A percentile compares a stretch with the other conserved stretches of the same genome.
phyloP scores from a whole-genome alignment of 23 tunicate genomes.

The Trididemnum miniatum region DNA sequence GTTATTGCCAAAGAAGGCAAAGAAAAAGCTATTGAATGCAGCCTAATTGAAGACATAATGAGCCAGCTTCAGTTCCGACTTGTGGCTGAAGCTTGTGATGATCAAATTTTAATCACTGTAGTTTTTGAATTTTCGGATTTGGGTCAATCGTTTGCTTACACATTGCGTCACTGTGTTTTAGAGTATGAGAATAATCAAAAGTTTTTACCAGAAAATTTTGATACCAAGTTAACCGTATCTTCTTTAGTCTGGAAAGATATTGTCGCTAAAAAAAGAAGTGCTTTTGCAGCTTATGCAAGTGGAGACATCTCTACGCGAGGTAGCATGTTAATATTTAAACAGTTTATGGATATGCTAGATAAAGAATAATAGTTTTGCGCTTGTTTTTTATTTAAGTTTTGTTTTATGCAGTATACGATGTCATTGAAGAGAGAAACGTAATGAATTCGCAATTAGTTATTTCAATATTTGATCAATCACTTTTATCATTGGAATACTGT shows the following conservation, averaged over 20 bases:
- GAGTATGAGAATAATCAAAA: slow-evolving; percentile 7
- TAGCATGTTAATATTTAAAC: slow-evolving; percentile 24
- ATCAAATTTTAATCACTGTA: background rate
- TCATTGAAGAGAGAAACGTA: too few species aligned
- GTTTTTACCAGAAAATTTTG: slow-evolving; percentile 14
- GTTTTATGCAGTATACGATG: too few species aligned
- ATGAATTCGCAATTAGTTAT: too few species aligned
- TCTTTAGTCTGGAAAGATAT: slow-evolving; percentile 36
- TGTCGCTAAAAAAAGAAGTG: slow-evolving; percentile 3
- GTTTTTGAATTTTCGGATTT: slow-evolving; percentile 38
- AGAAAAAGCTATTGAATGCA: background rate
- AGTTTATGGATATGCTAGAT: slow-evolving; percentile 19
- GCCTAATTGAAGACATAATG: background rate
- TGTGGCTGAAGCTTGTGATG: slow-evolving; percentile 54
- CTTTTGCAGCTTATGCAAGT: slow-evolving; percentile 25
- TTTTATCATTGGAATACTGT: too few species aligned
- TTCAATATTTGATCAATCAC: too few species aligned
- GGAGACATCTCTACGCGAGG: slow-evolving; percentile 49
- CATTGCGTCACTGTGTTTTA: slow-evolving; percentile 49
- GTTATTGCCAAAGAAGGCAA: background rate
- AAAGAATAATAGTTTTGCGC: background rate
- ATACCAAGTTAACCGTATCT: slow-evolving; percentile 29
- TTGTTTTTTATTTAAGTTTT: too few species aligned
- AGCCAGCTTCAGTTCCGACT: slow-evolving; percentile 1
- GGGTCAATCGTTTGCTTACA: slow-evolving; percentile 25